Conservation (phyloP, 2,797 vertebrate species). For the Alosa sapidissima region DNA sequence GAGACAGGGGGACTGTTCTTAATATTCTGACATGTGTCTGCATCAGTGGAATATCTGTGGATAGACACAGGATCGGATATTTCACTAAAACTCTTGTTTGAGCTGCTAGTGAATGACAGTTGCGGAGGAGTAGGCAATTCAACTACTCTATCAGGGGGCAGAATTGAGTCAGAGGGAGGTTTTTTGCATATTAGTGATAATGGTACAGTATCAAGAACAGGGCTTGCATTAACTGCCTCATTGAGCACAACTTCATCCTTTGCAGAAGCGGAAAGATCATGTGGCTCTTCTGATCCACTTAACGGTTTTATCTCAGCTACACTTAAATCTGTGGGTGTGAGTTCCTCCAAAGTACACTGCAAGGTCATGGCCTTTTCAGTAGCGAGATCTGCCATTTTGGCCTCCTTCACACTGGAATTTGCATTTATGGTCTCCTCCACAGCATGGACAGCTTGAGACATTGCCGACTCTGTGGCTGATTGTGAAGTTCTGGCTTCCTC, state of each 20-base stretch:
- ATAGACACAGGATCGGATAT: neutral
- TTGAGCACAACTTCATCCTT: conserved; percentile 1
- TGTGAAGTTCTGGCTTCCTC: neutral
- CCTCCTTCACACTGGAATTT: neutral
- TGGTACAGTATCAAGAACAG: conserved; percentile 20
- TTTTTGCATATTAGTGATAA: neutral
- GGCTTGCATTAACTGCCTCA: conserved; percentile 13
- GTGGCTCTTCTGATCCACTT: neutral
- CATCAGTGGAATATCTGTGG: neutral
- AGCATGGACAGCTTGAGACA: neutral
- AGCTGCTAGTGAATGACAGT: neutral
- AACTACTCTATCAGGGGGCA: neutral
- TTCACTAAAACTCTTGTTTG: neutral
- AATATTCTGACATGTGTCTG: neutral
- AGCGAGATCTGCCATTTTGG: neutral
- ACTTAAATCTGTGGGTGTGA: neutral
- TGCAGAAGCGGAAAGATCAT: neutral
- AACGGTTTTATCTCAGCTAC: neutral
- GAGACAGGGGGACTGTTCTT: neutral
- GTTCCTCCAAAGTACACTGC: neutral
- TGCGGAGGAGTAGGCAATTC: neutral
- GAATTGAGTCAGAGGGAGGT: neutral
- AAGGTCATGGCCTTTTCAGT: neutral
- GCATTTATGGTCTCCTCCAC: neutral
- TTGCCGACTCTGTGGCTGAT: neutral